Conservation (phyloP, 2,113 vertebrate genomes). For the Callipepla squamata region DNA sequence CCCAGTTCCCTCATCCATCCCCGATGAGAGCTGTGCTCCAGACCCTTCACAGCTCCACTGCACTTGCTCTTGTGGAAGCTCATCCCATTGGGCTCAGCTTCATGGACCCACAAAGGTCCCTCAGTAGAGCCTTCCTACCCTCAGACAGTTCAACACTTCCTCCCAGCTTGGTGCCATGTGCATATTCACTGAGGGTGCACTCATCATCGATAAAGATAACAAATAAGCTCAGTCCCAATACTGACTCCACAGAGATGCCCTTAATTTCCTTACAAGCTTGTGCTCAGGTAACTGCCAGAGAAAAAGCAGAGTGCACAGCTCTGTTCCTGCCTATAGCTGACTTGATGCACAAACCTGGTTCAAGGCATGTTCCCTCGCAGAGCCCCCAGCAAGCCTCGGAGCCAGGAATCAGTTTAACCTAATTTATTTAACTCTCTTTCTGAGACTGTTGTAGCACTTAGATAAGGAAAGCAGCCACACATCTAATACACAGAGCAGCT, state of each 20-base stretch:
- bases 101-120: too few species aligned
- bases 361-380: not conserved
- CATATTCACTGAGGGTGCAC: too few species aligned
- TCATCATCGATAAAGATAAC: too few species aligned
- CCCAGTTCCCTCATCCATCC: too few species aligned
- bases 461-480: not conserved
- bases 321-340: fast-evolving
- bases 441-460: not conserved
- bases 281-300: not conserved
- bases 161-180: too few species aligned
- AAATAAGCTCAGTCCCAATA: too few species aligned
- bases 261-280: not conserved
- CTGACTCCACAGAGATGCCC: not conserved
- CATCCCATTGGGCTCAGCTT: too few species aligned
- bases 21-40: too few species aligned
- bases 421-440: not conserved
- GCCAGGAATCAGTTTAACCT: not conserved
- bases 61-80: too few species aligned
- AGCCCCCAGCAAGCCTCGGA: not conserved
- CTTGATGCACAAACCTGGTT: fast-evolving
- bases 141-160: too few species aligned
- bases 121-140: too few species aligned
- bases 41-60: too few species aligned
- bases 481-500: not conserved
- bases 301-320: not conserved